Percentiles rank a stretch among this genome's conserved stretches.
Conservation (phyloP, 2,888 invertebrate species). For the Griposia aprilina region DNA sequence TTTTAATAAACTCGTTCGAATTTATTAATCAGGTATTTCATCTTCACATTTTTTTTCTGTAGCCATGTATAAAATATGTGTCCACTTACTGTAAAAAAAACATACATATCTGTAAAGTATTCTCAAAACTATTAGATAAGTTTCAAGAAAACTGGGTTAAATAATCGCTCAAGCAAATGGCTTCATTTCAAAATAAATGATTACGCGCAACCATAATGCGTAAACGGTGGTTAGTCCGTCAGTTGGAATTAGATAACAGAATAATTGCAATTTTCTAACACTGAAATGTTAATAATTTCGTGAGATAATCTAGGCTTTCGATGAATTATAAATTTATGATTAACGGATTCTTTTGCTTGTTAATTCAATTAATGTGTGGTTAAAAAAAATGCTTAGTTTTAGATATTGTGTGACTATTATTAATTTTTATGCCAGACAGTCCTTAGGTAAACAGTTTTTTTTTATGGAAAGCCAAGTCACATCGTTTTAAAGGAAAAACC, state of each 20-base stretch:
- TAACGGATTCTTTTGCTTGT: background rate
- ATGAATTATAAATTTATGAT: background rate
- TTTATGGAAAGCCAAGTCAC: background rate
- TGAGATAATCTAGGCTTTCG: conserved; percentile 20
- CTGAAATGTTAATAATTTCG: conserved; percentile 35
- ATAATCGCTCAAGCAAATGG: conserved; percentile 51
- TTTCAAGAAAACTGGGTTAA: conserved; percentile 51
- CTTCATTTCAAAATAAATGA: conserved; percentile 56
- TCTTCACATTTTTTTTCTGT: background rate
- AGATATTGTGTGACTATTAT: background rate
- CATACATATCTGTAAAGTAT: conserved; percentile 4
- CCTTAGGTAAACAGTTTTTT: background rate
- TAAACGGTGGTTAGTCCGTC: conserved; percentile 40
- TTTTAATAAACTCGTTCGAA: background rate
- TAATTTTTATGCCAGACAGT: background rate
- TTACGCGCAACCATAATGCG: conserved; percentile 53
- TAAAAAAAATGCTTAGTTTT: background rate
- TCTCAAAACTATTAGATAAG: conserved; percentile 47
- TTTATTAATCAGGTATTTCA: background rate
- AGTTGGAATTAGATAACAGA: conserved; percentile 42
- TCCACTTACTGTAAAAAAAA: background rate
- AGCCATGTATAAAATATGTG: background rate
- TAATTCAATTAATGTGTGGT: background rate
- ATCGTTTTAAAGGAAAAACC: background rate
- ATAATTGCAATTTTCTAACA: conserved; percentile 46